Conservation (phyloP, 2,797 vertebrate species). For the Astyanax mexicanus region DNA sequence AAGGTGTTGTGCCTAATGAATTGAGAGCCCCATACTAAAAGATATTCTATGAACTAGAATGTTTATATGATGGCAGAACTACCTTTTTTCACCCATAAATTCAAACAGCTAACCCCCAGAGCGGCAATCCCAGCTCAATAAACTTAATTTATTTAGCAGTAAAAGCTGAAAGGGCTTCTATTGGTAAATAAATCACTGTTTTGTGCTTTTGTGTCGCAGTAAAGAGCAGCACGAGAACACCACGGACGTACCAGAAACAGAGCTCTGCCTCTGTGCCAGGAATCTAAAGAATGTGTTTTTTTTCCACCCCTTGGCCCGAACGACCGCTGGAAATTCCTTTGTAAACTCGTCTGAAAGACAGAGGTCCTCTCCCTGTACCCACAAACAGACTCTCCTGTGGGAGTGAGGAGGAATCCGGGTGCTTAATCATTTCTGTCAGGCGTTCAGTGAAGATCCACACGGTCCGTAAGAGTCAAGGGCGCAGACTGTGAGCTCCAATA, state of each 20-base stretch:
- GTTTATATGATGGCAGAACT: no score
- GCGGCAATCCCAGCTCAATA: no score
- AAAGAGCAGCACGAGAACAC: conserved; percentile 11
- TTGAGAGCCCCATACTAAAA: no score
- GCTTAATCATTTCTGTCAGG: conserved; percentile 45
- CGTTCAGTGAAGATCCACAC: conserved; percentile 17
- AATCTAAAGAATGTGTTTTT: conserved; percentile 74
- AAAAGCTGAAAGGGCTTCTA: background rate
- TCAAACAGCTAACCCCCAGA: no score
- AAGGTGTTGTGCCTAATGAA: no score
- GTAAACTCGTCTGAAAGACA: conserved; percentile 16
- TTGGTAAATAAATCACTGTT: background rate
- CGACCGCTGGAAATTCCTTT: conserved; percentile 44
- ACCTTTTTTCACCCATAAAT: no score
- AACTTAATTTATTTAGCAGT: background rate
- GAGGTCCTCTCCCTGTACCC: background rate
- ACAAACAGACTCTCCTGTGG: conserved; percentile 15
- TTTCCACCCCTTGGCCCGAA: conserved; percentile 50
- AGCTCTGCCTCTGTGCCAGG: conserved; percentile 52
- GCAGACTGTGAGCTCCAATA: background rate
- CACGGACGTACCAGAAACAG: conserved; percentile 7
- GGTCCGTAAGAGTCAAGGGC: background rate
- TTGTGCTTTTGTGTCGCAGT: conserved; percentile 15
- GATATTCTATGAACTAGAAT: no score
- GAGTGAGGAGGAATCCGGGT: background rate